These are phyloP conservation scores for Aphaenogaster floridana DNA, from an alignment of 1,140 invertebrate genomes.

Conservation along the genomic window DNA sequence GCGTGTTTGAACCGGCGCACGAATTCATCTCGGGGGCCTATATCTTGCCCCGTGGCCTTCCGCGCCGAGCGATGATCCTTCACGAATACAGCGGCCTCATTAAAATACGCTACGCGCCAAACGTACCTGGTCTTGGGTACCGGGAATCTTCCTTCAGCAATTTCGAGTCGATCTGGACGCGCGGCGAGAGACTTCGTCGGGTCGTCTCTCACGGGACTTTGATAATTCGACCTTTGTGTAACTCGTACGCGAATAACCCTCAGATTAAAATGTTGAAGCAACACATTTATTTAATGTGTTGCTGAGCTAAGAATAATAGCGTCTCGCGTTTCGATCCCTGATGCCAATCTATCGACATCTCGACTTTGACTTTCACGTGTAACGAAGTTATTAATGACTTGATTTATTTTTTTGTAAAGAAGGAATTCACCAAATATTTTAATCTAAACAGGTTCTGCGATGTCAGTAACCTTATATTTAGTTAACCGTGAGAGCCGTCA, in stretches of 20 bases:
- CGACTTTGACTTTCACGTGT: not conserved
- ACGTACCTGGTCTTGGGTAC: not conserved
- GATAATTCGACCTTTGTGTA: not conserved
- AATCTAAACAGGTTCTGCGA: constrained; percentile 29
- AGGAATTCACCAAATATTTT: constrained; percentile 8
- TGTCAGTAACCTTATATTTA: constrained; percentile 42
- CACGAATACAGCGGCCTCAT: constrained; percentile 35
- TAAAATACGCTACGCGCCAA: constrained; percentile 31
- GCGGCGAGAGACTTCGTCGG: not conserved
- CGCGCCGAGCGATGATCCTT: constrained; percentile 35
- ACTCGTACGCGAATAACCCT: not conserved
- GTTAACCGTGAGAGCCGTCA: constrained; percentile 14
- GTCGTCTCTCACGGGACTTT: not conserved
- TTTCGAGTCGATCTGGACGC: not conserved
- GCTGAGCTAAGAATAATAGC: not conserved
- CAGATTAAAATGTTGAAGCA: not conserved
- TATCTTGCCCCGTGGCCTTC: constrained; percentile 31
- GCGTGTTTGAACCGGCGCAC: constrained; percentile 33
- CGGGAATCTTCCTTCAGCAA: not conserved
- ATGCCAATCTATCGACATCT: not conserved
- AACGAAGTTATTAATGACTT: not conserved
- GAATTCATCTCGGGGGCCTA: constrained; percentile 43
- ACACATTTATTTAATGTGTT: not conserved
- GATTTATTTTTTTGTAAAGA: not conserved
- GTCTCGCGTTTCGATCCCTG: not conserved